Base-by-base conservation (phyloP, 1,140 invertebrate species). In the Acyrthosiphon pisum region DNA sequence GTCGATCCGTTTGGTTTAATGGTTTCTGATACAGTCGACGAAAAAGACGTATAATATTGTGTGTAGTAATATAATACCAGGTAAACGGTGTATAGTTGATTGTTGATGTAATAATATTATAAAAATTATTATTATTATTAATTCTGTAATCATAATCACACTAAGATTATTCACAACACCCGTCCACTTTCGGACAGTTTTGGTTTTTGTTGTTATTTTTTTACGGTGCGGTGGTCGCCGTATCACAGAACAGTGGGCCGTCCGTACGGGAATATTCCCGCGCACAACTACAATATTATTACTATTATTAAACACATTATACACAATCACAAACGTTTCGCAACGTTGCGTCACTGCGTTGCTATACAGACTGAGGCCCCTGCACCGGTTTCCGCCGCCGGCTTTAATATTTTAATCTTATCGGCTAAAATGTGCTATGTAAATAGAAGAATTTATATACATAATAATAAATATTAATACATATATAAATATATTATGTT, bases 191-290 rank as follows among this genome's bases (percentile, higher is more conserved):
- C 22, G 2, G 14, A 56, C 41, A 41, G 41, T n/a, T 30, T n/a
- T 84, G 26, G 14, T 86, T 26, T 41, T 86, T 46, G 84, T 86
- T 18, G 26, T 44, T 30, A 18, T 46, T 30, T n/a, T 30, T 26
- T 48, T n/a, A 46, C 11, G 86, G 23, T 14, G 35, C 37, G 9
- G 26, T 86, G 41, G 30, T 88, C 86, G 44, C 14, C 44, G 86
- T 88, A 88, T 88, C 86, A 88, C 86, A 18, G 14, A 76, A 4
- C 60, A 88, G 86, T 88, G 86, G 14, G 86, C 18, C 86, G 44
- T 50, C 30, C 86, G 30, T 8, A n/a, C 86, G 86, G 86, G 46
- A 88, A 50, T 48, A 48, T 88, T 87, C 84, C 84, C 84, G 41
- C 14, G 44, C 83, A 84, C 23, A 26, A 37, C 83, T 26, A 20